phyloP scores from a whole-genome alignment of 1,140 invertebrate species.

The Diabrotica virgifera region DNA sequence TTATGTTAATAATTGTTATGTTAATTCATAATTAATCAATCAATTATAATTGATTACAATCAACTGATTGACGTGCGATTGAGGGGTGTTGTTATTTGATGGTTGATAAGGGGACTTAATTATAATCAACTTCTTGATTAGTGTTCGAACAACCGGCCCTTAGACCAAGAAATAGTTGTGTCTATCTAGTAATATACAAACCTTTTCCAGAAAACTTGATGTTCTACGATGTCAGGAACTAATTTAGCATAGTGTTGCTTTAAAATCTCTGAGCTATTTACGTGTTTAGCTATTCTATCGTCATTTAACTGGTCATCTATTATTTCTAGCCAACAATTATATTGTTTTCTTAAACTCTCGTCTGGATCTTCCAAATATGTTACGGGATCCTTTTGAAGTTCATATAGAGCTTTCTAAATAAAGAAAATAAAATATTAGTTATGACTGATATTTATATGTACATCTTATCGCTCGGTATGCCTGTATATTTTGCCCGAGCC shows the following conservation, averaged over 20 bases:
- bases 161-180: too few relatives aligned
- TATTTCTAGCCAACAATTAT: conserved; percentile 52
- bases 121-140: too few relatives aligned
- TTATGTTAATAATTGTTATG: too few relatives aligned
- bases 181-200: conserved; percentile 24
- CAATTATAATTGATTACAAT: too few relatives aligned
- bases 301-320: conserved; percentile 50
- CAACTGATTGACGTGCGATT: too few relatives aligned
- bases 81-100: too few relatives aligned
- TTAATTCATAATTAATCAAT: too few relatives aligned
- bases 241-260: conserved; percentile 53
- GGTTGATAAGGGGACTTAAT: too few relatives aligned
- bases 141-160: too few relatives aligned
- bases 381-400: conserved; percentile 47
- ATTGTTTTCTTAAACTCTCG: conserved; percentile 43
- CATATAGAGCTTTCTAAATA: conserved; percentile 45
- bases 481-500: too few relatives aligned
- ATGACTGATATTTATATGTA: too few relatives aligned
- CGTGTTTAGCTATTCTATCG: conserved; percentile 48
- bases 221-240: conserved; percentile 54
- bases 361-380: conserved; percentile 51
- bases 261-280: conserved; percentile 50
- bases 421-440: background rate
- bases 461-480: too few relatives aligned
- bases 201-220: conserved; percentile 59